A percentile compares a stretch with the other conserved stretches of the same genome.
These are phyloP conservation scores for Carcinoscorpius rotundicauda DNA, from an alignment of 1,140 invertebrate genomes.

Conservation along the genomic window DNA sequence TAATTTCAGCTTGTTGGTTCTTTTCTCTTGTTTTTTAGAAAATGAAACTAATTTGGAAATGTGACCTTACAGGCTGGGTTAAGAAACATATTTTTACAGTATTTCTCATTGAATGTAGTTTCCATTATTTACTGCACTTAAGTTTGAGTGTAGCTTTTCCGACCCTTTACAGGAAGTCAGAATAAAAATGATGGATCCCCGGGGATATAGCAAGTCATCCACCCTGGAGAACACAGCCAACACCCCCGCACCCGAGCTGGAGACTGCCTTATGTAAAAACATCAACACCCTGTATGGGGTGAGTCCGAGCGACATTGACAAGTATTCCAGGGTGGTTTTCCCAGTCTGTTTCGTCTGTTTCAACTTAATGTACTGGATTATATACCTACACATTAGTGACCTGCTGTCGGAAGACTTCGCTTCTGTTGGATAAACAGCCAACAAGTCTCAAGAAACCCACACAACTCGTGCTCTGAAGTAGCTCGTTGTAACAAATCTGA, in stretches of 20 bases:
- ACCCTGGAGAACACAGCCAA: constrained; percentile 12
- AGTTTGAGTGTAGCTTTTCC: background rate
- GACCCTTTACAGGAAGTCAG: constrained; percentile 16
- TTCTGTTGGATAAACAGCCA: constrained; percentile 37
- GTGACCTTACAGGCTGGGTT: too few relatives aligned
- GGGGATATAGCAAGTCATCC: constrained; percentile 8
- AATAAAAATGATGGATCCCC: constrained; percentile 19
- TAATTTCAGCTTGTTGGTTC: too few relatives aligned
- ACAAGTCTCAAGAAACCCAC: background rate
- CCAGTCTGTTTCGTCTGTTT: constrained; percentile 94
- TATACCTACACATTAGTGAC: constrained; percentile 89
- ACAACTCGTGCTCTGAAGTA: too few relatives aligned
- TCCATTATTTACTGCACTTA: background rate
- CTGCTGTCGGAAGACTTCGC: constrained; percentile 76
- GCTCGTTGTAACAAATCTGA: too few relatives aligned
- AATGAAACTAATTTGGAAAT: too few relatives aligned
- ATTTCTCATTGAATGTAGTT: background rate
- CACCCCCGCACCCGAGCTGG: constrained; percentile 12
- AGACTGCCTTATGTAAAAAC: constrained; percentile 41
- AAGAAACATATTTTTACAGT: too few relatives aligned
- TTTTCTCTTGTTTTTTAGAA: too few relatives aligned
- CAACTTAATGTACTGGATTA: constrained; percentile 97
- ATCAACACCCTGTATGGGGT: constrained; percentile 78
- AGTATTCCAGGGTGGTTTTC: constrained; percentile 89
- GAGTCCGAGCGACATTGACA: constrained; percentile 90